These are phyloP conservation scores for Drosophila nigromelanica DNA, from an alignment of 1,140 invertebrate species.

Conservation along the genomic window DNA sequence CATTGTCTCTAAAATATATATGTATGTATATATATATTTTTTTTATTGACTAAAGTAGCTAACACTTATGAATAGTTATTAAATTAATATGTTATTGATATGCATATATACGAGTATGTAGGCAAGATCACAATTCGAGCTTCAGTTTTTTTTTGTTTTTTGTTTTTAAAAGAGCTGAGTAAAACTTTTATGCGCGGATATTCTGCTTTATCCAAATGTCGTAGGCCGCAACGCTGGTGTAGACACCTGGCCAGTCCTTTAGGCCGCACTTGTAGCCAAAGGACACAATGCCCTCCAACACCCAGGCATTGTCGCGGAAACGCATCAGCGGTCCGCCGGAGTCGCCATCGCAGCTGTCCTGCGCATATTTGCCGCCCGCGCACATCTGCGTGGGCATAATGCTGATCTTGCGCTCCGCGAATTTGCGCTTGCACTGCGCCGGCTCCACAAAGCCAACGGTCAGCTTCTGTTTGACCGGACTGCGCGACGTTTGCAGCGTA, in stretches of 20 bases:
- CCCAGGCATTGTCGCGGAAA: conserved; percentile 83
- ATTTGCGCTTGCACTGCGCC: conserved; percentile 45
- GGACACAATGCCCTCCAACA: conserved; percentile 86
- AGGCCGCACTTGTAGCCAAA: conserved; percentile 85
- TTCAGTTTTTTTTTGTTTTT: conserved; percentile 13
- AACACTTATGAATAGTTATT: conserved; percentile 26
- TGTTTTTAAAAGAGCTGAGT: no score
- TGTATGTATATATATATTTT: background rate
- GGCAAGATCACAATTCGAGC: conserved; percentile 65
- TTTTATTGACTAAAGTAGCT: conserved; percentile 31
- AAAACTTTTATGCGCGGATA: conserved; percentile 46
- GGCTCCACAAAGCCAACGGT: conserved; percentile 56
- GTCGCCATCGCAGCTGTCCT: conserved; percentile 88
- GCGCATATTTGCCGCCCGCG: conserved; percentile 85
- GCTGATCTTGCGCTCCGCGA: conserved; percentile 54
- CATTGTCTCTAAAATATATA: conserved; percentile 5
- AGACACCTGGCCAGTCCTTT: conserved; percentile 84
- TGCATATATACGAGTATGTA: conserved; percentile 9
- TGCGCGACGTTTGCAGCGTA: conserved; percentile 83
- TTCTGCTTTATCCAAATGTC: conserved; percentile 84
- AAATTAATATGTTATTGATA: conserved; percentile 17
- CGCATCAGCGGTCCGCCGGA: conserved; percentile 89
- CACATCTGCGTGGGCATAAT: conserved; percentile 85
- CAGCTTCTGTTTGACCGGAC: conserved; percentile 68
- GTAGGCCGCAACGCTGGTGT: conserved; percentile 84